phyloP scores from a whole-genome alignment of 2,888 invertebrate species.

The Sialis lutaria region DNA sequence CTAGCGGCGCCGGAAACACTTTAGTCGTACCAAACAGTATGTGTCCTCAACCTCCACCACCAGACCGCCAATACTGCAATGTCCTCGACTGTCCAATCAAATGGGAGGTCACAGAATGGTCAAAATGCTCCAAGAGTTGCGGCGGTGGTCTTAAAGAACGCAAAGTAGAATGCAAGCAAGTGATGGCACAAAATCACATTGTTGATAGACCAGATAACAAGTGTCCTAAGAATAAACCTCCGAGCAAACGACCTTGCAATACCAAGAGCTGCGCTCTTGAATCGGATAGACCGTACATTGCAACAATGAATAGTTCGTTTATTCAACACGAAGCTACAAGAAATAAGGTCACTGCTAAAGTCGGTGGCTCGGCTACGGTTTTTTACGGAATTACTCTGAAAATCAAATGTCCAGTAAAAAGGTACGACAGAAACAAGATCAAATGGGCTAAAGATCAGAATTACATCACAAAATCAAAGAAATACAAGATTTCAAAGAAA shows the following conservation, averaged over 20 bases:
- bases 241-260: constrained; percentile 70
- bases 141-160: constrained; percentile 80
- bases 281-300: constrained; percentile 54
- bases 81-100: constrained; percentile 81
- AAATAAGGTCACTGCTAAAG: constrained; percentile 66
- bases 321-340: constrained; percentile 70
- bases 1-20: constrained; percentile 72
- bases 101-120: constrained; percentile 81
- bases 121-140: constrained; percentile 84
- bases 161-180: constrained; percentile 74
- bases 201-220: constrained; percentile 59
- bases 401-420: constrained; percentile 84
- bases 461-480: constrained; percentile 56
- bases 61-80: constrained; percentile 81
- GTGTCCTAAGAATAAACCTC: constrained; percentile 59
- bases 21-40: constrained; percentile 85
- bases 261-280: constrained; percentile 60
- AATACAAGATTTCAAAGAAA: constrained; percentile 78
- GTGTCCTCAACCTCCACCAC: constrained; percentile 83
- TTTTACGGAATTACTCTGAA: constrained; percentile 84
- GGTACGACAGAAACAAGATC: constrained; percentile 64
- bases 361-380: constrained; percentile 79
- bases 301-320: constrained; percentile 63
- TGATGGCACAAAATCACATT: constrained; percentile 83
- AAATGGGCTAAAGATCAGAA: constrained; percentile 80